Conservation (phyloP, 2,888 invertebrate species). For the Ethmia dodecea region DNA sequence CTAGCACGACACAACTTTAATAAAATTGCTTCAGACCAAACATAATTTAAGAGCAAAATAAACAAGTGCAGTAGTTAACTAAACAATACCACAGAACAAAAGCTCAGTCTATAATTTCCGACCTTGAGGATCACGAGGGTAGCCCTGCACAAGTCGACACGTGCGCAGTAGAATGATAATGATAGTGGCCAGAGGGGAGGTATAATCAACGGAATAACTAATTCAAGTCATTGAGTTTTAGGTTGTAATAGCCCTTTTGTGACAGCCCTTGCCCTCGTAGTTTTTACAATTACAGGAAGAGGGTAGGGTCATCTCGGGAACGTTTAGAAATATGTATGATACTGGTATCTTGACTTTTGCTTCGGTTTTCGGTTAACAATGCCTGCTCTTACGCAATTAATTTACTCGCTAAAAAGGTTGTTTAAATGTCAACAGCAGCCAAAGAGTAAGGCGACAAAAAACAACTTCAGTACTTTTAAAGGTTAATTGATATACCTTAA, state of each 20-base stretch:
- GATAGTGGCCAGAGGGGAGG: constrained; percentile 70
- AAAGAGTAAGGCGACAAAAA: constrained; percentile 29
- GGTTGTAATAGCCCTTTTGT: constrained; percentile 59
- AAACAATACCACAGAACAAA: constrained; percentile 50
- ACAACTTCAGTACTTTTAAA: constrained; percentile 29
- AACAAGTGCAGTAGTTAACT: too few species aligned
- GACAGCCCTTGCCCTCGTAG: constrained; percentile 42
- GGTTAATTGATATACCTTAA: constrained; percentile 35
- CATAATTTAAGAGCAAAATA: too few species aligned
- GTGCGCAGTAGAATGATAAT: constrained; percentile 70
- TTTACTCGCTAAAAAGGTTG: not conserved
- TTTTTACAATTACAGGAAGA: constrained; percentile 22
- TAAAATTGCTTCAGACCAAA: too few species aligned
- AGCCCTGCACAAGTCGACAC: constrained; percentile 53
- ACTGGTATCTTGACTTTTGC: constrained; percentile 16
- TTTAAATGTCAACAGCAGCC: constrained; percentile 19
- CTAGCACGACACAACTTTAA: too few species aligned
- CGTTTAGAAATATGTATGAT: constrained; percentile 53
- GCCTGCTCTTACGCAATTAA: too few species aligned
- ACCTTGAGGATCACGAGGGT: constrained; percentile 65
- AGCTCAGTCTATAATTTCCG: constrained; percentile 56
- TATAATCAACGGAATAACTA: constrained; percentile 74
- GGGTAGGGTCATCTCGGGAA: constrained; percentile 46
- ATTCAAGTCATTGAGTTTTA: constrained; percentile 71
- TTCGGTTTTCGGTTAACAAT: not conserved